Evolutionary conservation across 92 coral and sea anemone species (phyloP), one percentile per base, ranked within the genome.

Genomic region (Zoanthus gigantus): DNA sequence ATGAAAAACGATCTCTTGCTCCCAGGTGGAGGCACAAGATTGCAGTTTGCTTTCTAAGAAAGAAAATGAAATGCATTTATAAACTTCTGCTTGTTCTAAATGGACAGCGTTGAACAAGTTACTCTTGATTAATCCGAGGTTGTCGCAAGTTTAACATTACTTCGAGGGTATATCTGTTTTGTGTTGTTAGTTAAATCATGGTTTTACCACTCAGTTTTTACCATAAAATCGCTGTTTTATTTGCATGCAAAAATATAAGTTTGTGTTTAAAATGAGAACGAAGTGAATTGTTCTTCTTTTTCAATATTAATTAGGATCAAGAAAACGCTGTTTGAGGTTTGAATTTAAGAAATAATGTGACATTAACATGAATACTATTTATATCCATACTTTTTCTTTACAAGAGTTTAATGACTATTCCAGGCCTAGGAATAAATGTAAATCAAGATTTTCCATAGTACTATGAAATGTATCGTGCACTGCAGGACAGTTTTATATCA

Each of bases 401-500:
- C 71, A 65, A 2, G 68, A 83, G 31, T 56, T 47, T 76, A 89
- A 31, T 57, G 2, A 67, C 8, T 14, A 14, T 4, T 30, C 12
- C 45, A 30, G 74, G 12, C 30, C 6, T 9, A 69, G 46, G 46
- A 34, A 10, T 69, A 9, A 5, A 32, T 12, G 7, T 34, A 9
- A 18, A 9, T 18, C 73, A 86, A 74, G 77, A 80, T 89, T 76
- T 79, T 54, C 65, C 29, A n/a, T 81, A 46, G 42, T 42, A 65
- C 28, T 17, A 58, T 61, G 15, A 30, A 48, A 57, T 54, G 66
- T 81, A 81, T 79, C 67, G 74, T 52, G 82, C 31, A 82, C 91
- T 91, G 91, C 90, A 68, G 82, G 90, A 6, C 93, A 81, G 90
- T 56, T 72, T 90, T 32, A 71, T 75, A 67, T 44, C 57, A 63